These are phyloP conservation scores for Stramonita haemastoma DNA, from an alignment of 2,888 invertebrate genomes.

Conservation along the genomic window DNA sequence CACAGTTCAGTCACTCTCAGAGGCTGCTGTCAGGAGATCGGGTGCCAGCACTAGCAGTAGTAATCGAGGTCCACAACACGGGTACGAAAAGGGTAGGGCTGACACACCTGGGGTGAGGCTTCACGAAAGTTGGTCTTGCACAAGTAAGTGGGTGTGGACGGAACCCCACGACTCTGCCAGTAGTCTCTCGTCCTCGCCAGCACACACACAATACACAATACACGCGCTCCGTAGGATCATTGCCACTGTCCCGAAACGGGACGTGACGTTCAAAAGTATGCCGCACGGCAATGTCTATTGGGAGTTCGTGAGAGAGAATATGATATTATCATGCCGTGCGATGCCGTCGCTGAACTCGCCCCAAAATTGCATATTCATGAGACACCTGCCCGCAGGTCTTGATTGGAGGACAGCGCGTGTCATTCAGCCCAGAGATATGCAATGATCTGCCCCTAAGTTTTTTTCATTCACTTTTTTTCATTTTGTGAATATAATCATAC, in stretches of 20 bases:
- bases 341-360: neutral
- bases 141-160: neutral
- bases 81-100: neutral
- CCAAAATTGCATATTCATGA: neutral
- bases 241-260: neutral
- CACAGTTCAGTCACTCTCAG: too few relatives aligned
- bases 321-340: neutral
- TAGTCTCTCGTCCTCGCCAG: neutral
- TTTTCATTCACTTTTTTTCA: neutral
- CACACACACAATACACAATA: neutral
- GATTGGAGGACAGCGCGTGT: conserved; percentile 9
- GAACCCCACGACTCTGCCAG: neutral
- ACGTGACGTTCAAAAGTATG: neutral
- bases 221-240: neutral
- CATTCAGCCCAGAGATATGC: neutral
- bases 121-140: conserved; percentile 13
- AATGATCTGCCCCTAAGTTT: neutral
- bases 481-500: too few relatives aligned
- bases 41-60: neutral
- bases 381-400: neutral
- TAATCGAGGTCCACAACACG: neutral
- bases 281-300: neutral
- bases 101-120: conserved; percentile 8
- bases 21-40: too few relatives aligned
- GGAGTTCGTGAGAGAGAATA: neutral